Percentiles rank a stretch among this genome's conserved stretches.
Conservation (phyloP, 2,888 invertebrate species). For the Calameuta pallipes region DNA sequence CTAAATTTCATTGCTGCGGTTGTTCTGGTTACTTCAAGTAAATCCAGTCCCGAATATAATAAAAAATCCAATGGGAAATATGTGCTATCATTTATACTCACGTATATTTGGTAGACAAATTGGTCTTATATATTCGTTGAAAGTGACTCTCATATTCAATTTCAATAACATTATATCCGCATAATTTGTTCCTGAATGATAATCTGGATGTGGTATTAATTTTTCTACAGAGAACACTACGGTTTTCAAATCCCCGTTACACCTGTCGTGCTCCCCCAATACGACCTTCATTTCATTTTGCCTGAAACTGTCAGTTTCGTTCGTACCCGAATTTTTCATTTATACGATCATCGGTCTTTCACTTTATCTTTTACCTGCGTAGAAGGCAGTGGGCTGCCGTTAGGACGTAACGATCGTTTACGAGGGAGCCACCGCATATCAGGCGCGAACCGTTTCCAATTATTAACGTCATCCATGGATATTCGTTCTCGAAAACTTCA, state of each 20-base stretch:
- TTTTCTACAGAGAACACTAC: constrained; percentile 31
- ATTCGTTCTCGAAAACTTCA: constrained; percentile 57
- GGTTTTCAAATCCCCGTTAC: constrained; percentile 24
- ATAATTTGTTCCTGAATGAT: constrained; percentile 24
- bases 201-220: constrained; percentile 35
- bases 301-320: constrained; percentile 44
- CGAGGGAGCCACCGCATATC: constrained; percentile 60
- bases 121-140: constrained; percentile 39
- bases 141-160: constrained; percentile 39
- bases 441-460: constrained; percentile 52
- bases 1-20: constrained; percentile 23
- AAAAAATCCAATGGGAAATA: background rate
- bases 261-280: constrained; percentile 35
- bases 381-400: constrained; percentile 61
- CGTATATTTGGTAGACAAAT: constrained; percentile 41
- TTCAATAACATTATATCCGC: constrained; percentile 41
- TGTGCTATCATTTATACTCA: constrained; percentile 5
- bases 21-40: constrained; percentile 4
- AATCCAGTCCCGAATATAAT: background rate
- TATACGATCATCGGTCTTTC: background rate
- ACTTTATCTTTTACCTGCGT: constrained; percentile 42
- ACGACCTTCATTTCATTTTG: constrained; percentile 38
- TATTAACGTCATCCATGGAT: constrained; percentile 62
- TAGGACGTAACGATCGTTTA: constrained; percentile 56
- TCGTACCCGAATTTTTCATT: background rate